These are phyloP conservation scores for Luperina testacea DNA, from an alignment of 2,888 invertebrate genomes.

Conservation along the genomic window DNA sequence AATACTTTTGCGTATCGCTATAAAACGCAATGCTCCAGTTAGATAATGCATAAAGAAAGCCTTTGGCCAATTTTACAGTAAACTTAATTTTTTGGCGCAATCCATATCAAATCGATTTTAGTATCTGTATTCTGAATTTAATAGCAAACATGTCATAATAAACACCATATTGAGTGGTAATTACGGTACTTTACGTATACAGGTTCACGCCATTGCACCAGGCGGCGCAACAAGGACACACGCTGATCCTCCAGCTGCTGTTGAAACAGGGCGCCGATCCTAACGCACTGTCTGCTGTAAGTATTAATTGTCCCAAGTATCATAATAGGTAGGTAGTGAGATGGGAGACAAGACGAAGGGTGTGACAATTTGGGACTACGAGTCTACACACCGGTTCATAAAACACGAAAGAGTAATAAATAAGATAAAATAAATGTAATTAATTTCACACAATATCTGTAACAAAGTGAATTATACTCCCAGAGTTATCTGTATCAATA, in stretches of 20 bases:
- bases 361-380: not conserved
- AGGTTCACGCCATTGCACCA: constrained; percentile 98
- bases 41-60: not conserved
- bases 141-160: no score
- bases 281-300: constrained; percentile 97
- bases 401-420: not conserved
- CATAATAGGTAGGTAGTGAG: not conserved
- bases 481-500: constrained; percentile 36
- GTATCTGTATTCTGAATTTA: not conserved
- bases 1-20: not conserved
- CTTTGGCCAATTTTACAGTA: not conserved
- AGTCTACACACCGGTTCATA: not conserved
- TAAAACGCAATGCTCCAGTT: not conserved
- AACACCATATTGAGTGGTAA: not conserved
- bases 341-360: no score
- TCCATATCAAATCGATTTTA: not conserved
- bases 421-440: constrained; percentile 7
- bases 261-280: constrained; percentile 98
- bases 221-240: constrained; percentile 99
- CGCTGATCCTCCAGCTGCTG: constrained; percentile 97
- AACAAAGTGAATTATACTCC: not conserved
- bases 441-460: not conserved
- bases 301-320: constrained; percentile 72
- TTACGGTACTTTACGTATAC: constrained; percentile 7
- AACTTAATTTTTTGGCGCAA: not conserved